Conservation (phyloP, 2,113 vertebrate species). For the Geococcyx californianus region DNA sequence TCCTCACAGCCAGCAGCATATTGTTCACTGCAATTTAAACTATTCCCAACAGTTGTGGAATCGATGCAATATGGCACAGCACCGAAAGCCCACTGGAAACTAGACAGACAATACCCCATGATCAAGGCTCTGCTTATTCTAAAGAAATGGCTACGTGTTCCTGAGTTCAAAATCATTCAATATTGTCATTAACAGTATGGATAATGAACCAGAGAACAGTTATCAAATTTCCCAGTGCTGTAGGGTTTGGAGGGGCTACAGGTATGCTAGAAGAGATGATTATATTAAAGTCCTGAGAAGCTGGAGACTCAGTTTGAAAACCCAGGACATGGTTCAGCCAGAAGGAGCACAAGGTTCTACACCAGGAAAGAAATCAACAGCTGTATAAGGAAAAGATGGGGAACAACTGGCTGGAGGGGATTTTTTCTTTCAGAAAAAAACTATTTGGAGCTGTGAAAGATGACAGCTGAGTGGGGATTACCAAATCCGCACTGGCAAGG, state of each 20-base stretch:
- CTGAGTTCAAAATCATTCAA: neutral
- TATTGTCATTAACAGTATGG: neutral
- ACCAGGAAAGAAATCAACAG: neutral
- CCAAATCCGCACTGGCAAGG: neutral
- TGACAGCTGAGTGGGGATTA: neutral
- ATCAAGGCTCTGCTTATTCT: neutral
- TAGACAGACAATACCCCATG: neutral
- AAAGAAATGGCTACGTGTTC: neutral
- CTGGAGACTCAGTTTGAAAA: neutral
- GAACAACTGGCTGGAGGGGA: neutral
- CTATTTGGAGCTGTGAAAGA: neutral
- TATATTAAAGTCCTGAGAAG: neutral
- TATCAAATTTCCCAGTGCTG: neutral
- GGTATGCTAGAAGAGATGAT: neutral
- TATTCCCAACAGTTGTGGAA: neutral
- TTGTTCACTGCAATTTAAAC: neutral
- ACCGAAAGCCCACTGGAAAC: neutral
- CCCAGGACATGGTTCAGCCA: neutral
- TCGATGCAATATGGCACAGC: neutral
- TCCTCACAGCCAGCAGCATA: neutral
- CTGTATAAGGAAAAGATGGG: neutral
- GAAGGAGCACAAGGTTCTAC: neutral
- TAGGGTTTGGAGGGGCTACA: neutral
- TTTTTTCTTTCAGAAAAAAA: neutral
- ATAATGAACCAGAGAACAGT: neutral